A percentile compares a stretch with the other conserved stretches of the same genome.
These are phyloP conservation scores for Caradrina clavipalpis DNA, from an alignment of 2,888 invertebrate species.

Conservation along the genomic window DNA sequence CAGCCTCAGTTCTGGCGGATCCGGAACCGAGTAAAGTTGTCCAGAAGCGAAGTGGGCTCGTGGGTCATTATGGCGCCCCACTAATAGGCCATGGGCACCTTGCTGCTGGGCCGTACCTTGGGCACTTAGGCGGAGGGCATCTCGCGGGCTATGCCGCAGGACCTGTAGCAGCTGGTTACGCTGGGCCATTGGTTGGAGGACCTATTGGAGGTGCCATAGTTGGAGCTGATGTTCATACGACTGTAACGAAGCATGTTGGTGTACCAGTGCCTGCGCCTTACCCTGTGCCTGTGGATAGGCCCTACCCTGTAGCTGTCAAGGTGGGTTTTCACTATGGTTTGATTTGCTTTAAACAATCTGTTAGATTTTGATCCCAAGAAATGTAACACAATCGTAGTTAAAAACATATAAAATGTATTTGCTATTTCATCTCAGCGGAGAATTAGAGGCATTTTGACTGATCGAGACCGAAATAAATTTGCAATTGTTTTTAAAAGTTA, in stretches of 20 bases:
- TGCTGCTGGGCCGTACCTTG: constrained; percentile 26
- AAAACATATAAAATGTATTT: too few relatives aligned
- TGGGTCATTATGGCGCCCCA: constrained; percentile 80
- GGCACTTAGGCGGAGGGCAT: constrained; percentile 45
- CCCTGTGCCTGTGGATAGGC: constrained; percentile 87
- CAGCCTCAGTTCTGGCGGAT: constrained; percentile 82
- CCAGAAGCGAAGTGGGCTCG: constrained; percentile 85
- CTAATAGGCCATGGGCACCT: constrained; percentile 61
- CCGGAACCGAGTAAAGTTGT: constrained; percentile 84
- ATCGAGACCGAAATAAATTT: too few relatives aligned
- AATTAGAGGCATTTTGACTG: too few relatives aligned
- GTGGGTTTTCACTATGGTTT: constrained; percentile 61
- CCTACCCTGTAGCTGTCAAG: constrained; percentile 86
- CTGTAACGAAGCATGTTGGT: constrained; percentile 88
- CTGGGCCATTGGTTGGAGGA: constrained; percentile 37
- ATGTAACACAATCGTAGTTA: too few relatives aligned
- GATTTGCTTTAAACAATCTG: too few relatives aligned
- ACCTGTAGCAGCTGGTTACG: constrained; percentile 39
- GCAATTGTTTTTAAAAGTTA: too few relatives aligned
- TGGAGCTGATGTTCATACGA: constrained; percentile 88
- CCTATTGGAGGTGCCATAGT: constrained; percentile 73
- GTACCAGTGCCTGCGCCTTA: constrained; percentile 88
- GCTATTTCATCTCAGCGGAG: too few relatives aligned
- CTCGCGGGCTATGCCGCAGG: constrained; percentile 44
- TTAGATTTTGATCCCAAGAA: too few relatives aligned